Evolutionary conservation across 2,888 invertebrate genomes (phyloP).

Genomic region (Thymelicus acteon): DNA sequence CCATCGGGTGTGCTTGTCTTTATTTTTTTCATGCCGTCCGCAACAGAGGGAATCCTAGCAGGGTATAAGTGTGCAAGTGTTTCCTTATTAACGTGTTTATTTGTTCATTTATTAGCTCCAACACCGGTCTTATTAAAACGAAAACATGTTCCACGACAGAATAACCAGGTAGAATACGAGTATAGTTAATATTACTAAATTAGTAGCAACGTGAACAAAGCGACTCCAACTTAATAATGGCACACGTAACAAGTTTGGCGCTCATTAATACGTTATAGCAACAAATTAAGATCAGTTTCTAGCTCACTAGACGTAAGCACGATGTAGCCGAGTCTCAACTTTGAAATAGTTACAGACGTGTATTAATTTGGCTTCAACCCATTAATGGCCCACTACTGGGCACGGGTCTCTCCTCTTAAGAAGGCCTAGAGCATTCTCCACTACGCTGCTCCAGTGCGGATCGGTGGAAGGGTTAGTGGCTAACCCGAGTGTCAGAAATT

Average conservation of each 20-base stretch:
- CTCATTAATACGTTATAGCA: not conserved
- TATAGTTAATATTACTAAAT: not conserved
- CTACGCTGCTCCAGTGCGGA: no score
- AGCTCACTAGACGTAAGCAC: not conserved
- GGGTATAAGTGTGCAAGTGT: no score
- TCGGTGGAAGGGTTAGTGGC: no score
- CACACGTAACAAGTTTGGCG: not conserved
- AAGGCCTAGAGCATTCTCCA: no score
- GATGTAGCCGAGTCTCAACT: not conserved
- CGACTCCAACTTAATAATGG: not conserved
- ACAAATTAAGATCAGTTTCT: constrained; percentile 3
- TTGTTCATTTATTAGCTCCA: not conserved
- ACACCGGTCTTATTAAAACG: not conserved
- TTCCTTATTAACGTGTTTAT: no score
- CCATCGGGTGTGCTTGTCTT: no score
- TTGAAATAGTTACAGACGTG: not conserved
- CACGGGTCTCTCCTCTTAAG: no score
- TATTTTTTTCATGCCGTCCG: no score
- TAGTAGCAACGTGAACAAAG: not conserved
- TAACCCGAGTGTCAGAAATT: no score
- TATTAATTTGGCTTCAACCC: no score
- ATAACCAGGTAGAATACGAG: not conserved
- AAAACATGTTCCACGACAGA: not conserved
- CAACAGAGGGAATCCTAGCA: no score
- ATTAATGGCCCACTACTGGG: no score